Evolutionary conservation across 2,113 vertebrate species (phyloP).

Genomic region (Brachionichthys hirsutus): DNA sequence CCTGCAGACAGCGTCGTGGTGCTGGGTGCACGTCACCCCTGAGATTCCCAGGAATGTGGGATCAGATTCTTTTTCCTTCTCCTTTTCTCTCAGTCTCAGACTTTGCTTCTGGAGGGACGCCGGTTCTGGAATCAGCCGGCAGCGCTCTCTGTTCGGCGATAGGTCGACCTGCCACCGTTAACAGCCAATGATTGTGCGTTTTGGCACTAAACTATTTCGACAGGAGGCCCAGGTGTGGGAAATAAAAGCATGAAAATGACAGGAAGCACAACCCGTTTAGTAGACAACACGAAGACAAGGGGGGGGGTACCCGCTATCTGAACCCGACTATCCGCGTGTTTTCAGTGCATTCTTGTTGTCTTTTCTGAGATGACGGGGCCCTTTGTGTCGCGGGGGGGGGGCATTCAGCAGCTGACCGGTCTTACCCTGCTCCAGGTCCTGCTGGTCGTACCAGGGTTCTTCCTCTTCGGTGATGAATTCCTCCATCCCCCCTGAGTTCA

Average conservation of each 20-base stretch:
- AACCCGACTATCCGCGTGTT: too few species aligned
- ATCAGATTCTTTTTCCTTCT: constrained; percentile 25
- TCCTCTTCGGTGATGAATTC: constrained; percentile 94
- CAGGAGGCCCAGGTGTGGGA: too few species aligned
- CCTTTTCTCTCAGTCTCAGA: constrained; percentile 6
- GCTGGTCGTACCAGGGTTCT: constrained; percentile 96
- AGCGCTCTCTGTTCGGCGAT: too few species aligned
- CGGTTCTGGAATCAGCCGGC: not conserved
- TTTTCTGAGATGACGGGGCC: constrained; percentile 24
- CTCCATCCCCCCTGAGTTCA: constrained; percentile 87
- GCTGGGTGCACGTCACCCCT: constrained; percentile 27
- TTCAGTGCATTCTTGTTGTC: too few species aligned
- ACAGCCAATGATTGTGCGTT: too few species aligned
- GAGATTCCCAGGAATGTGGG: constrained; percentile 52
- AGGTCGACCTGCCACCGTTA: too few species aligned
- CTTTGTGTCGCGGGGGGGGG: constrained; percentile 49
- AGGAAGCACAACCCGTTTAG: too few species aligned
- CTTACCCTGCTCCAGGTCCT: constrained; percentile 96
- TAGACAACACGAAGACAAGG: too few species aligned
- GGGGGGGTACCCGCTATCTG: too few species aligned
- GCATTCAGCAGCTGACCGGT: constrained; percentile 21
- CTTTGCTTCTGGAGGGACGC: not conserved
- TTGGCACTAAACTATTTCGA: too few species aligned
- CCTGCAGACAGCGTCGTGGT: constrained; percentile 25
- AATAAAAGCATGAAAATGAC: too few species aligned